Conservation (phyloP, 2,113 vertebrate species). For the Pseudorasbora parva region DNA sequence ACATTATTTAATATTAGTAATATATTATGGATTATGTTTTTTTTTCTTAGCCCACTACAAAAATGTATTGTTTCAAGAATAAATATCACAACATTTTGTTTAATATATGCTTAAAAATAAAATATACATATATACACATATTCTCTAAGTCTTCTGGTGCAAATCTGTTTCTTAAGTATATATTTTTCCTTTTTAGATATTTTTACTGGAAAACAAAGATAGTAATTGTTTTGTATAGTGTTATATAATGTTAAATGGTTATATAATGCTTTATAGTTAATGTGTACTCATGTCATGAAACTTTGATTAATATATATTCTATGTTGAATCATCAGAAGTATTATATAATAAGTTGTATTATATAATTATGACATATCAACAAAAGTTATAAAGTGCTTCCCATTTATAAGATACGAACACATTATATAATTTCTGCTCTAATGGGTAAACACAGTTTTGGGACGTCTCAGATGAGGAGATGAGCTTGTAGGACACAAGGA, state of each 20-base stretch:
- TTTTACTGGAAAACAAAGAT: not conserved
- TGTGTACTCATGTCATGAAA: not conserved
- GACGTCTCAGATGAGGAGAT: not conserved
- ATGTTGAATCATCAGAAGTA: not conserved
- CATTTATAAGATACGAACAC: not conserved
- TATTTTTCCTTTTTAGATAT: not conserved
- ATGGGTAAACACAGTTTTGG: constrained; percentile 13
- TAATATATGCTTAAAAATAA: not conserved
- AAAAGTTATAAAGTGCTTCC: not conserved
- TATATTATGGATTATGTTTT: not conserved
- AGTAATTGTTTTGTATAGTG: not conserved
- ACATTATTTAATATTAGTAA: not conserved
- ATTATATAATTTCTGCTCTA: constrained; percentile 27
- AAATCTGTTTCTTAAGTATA: not conserved
- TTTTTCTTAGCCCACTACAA: not conserved
- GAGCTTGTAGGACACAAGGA: not conserved
- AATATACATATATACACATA: not conserved
- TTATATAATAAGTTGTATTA: not conserved
- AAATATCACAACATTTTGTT: not conserved
- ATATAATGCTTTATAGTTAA: constrained; percentile 13
- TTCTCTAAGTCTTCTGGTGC: not conserved
- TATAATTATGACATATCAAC: not conserved
- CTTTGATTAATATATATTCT: not conserved
- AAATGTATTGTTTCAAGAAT: not conserved
- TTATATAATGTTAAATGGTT: constrained; percentile 7